Percentiles rank a stretch among this genome's conserved stretches.
Evolutionary conservation across 2,797 vertebrate species (phyloP).

Genomic region (Coilia nasus): DNA sequence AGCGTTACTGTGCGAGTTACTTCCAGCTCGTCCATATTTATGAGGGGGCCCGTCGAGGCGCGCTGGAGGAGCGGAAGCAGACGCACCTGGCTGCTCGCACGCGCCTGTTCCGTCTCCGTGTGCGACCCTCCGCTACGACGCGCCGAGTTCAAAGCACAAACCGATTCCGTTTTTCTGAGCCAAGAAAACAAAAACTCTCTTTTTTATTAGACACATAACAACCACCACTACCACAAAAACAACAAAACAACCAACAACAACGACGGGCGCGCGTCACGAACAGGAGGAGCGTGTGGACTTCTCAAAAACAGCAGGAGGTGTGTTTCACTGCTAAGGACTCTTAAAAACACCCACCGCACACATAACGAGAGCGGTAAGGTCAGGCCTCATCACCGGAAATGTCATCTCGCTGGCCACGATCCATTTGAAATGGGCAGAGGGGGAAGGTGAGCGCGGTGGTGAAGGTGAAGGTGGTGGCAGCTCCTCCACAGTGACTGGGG

Average conservation of each 20-base stretch:
- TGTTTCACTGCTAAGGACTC: background rate
- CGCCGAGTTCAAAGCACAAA: background rate
- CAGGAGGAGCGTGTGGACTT: slow-evolving; percentile 45
- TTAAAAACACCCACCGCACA: slow-evolving; percentile 60
- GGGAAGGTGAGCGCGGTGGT: too few species aligned
- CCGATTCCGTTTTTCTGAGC: background rate
- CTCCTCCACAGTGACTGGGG: slow-evolving; percentile 9
- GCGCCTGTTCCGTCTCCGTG: background rate
- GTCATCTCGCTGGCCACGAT: slow-evolving; percentile 57
- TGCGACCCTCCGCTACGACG: background rate
- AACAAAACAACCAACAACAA: background rate
- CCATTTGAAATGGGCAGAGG: too few species aligned
- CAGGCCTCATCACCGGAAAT: slow-evolving; percentile 71
- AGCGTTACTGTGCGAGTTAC: slow-evolving; percentile 11
- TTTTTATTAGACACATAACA: slow-evolving; percentile 21
- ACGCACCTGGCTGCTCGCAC: background rate
- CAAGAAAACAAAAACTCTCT: background rate
- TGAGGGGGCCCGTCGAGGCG: slow-evolving; percentile 26
- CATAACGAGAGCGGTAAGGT: slow-evolving; percentile 71
- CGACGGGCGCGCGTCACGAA: background rate
- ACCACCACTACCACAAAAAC: slow-evolving; percentile 18
- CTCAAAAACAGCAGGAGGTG: slow-evolving; percentile 50
- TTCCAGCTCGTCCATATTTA: slow-evolving; percentile 46
- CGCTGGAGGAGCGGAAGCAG: background rate
- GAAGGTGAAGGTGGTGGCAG: background rate